Percentiles rank a stretch among this genome's conserved stretches.
phyloP scores from a whole-genome alignment of 2,797 vertebrate genomes.

The Phyllotis vaccarum region DNA sequence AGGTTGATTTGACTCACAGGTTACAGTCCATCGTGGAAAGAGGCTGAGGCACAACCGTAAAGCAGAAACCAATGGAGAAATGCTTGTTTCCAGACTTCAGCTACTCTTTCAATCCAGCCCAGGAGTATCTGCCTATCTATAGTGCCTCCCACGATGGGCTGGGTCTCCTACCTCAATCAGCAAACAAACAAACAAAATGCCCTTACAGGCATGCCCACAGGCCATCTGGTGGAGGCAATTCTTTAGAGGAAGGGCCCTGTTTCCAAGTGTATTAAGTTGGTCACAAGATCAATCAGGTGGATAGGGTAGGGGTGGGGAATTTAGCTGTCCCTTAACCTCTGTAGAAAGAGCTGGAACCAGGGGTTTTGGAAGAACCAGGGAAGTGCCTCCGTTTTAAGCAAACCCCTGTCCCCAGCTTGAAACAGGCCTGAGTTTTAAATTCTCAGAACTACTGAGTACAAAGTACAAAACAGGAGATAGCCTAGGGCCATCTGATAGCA shows the following conservation, averaged over 20 bases:
- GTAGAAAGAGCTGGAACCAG: background rate
- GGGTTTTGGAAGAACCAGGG: too few species aligned
- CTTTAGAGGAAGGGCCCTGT: background rate
- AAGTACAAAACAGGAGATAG: too few species aligned
- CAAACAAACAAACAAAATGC: background rate
- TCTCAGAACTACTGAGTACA: too few species aligned
- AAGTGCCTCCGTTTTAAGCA: too few species aligned
- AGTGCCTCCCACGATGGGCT: background rate
- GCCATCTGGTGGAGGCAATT: background rate
- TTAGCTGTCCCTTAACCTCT: background rate
- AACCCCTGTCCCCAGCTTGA: too few species aligned
- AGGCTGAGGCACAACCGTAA: background rate
- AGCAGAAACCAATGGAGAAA: too few species aligned
- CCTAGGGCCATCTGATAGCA: too few species aligned
- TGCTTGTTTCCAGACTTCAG: background rate
- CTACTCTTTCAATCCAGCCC: background rate
- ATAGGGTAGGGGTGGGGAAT: background rate
- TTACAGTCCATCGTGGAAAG: background rate
- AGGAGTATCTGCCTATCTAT: background rate
- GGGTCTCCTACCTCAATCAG: background rate
- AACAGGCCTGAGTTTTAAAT: too few species aligned
- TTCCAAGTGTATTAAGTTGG: background rate
- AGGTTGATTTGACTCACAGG: background rate
- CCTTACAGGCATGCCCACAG: background rate
- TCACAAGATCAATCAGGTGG: background rate